Conservation (phyloP, 2,888 invertebrate genomes). For the Dryadula phaetusa region DNA sequence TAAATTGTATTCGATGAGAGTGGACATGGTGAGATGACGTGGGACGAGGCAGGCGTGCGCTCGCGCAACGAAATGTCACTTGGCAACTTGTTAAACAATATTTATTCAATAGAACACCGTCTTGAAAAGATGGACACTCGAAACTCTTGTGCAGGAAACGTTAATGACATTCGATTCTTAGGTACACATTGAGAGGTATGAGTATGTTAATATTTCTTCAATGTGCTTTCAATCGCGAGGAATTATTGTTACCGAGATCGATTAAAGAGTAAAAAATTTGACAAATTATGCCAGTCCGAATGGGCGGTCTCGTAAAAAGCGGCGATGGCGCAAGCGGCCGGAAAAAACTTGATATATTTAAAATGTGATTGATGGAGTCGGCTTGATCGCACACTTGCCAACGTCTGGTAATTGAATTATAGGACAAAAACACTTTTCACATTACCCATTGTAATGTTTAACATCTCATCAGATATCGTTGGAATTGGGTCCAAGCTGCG, state of each 20-base stretch:
- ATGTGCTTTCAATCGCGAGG: conserved; percentile 41
- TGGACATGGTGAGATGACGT: conserved; percentile 64
- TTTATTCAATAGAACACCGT: conserved; percentile 77
- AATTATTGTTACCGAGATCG: conserved; percentile 55
- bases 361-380: conserved; percentile 78
- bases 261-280: conserved; percentile 76
- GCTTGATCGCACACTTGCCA: conserved; percentile 63
- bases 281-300: conserved; percentile 70
- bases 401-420: conserved; percentile 78
- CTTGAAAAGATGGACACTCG: conserved; percentile 73
- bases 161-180: conserved; percentile 79
- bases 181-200: conserved; percentile 59
- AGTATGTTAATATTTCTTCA: conserved; percentile 65
- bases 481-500: conserved; percentile 51
- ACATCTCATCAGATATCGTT: conserved; percentile 52
- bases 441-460: conserved; percentile 55
- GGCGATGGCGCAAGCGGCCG: conserved; percentile 57
- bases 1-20: conserved; percentile 69
- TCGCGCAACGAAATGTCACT: conserved; percentile 76
- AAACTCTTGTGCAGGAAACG: conserved; percentile 75
- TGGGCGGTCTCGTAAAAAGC: conserved; percentile 65
- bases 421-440: conserved; percentile 62
- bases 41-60: conserved; percentile 59
- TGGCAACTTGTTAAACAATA: conserved; percentile 78
- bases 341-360: conserved; percentile 79